Evolutionary conservation across 2,113 vertebrate species (phyloP).

Genomic region (Silurus asotus): DNA sequence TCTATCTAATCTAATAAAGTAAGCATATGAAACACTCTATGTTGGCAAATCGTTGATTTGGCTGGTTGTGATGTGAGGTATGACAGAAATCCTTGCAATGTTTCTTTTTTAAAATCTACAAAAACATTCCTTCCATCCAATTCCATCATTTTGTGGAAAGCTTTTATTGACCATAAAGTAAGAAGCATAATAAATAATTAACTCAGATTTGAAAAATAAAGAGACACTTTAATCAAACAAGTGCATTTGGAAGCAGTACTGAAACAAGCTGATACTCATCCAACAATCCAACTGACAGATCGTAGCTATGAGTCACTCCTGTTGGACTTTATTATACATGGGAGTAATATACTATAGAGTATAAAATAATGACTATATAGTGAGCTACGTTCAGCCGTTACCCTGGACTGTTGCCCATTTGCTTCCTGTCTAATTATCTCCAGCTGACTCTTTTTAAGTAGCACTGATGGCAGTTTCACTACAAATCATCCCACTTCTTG

Average conservation of each 20-base stretch:
- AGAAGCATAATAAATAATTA: neutral
- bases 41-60: neutral
- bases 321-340: neutral
- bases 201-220: neutral
- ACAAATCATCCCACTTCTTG: neutral
- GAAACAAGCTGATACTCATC: neutral
- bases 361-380: neutral
- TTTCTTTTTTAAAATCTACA: neutral
- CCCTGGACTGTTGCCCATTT: neutral
- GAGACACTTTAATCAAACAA: neutral
- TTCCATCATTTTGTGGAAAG: neutral
- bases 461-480: neutral
- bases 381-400: neutral
- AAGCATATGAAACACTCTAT: neutral
- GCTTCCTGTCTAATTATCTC: slow-evolving; percentile 6
- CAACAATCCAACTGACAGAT: neutral
- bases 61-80: neutral
- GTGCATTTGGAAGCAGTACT: neutral
- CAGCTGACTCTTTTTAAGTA: neutral
- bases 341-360: neutral
- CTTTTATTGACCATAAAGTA: neutral
- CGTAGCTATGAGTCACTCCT: neutral
- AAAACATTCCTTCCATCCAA: neutral
- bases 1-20: neutral
- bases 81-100: neutral